A percentile compares a stretch with the other conserved stretches of the same genome.
phyloP scores from a whole-genome alignment of 2,888 invertebrate species.

The Hypselothyrea guttata region DNA sequence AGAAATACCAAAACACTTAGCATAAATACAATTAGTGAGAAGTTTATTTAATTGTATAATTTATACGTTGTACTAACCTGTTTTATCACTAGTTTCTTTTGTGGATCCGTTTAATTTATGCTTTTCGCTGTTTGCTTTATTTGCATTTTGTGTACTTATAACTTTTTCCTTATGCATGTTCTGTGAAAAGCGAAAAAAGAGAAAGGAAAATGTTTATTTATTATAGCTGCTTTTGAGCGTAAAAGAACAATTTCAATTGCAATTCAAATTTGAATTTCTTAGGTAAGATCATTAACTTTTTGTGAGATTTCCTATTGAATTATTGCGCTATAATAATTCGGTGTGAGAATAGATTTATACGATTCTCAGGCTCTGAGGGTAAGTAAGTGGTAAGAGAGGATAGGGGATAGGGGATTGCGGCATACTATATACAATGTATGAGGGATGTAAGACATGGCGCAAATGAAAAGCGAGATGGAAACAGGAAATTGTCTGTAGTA shows the following conservation, averaged over 20 bases:
- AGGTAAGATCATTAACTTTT: neutral
- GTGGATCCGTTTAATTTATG: conserved; percentile 74
- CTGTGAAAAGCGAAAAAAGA: conserved; percentile 53
- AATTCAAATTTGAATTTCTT: neutral
- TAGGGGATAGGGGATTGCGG: neutral
- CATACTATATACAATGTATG: conserved; percentile 2
- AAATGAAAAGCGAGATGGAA: conserved; percentile 15
- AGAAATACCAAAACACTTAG: conserved; percentile 11
- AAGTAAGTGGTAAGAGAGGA: neutral
- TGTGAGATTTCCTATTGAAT: neutral
- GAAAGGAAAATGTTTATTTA: conserved; percentile 23
- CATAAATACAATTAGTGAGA: conserved; percentile 3
- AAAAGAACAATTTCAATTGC: neutral
- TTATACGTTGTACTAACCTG: conserved; percentile 61
- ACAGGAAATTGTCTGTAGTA: conserved; percentile 23
- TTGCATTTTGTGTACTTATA: conserved; percentile 61
- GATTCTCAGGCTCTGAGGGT: neutral
- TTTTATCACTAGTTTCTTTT: conserved; percentile 77
- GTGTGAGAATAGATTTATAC: conserved; percentile 5
- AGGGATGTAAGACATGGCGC: conserved; percentile 20
- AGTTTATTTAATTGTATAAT: conserved; percentile 10
- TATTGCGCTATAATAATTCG: conserved; percentile 5
- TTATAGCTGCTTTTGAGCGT: conserved; percentile 20
- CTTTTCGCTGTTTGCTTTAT: conserved; percentile 66
- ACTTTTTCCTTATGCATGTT: conserved; percentile 73